Evolutionary conservation across 1,140 invertebrate genomes (phyloP), one percentile per base, ranked within the genome.

Genomic region (Drosophila ficusphila): DNA sequence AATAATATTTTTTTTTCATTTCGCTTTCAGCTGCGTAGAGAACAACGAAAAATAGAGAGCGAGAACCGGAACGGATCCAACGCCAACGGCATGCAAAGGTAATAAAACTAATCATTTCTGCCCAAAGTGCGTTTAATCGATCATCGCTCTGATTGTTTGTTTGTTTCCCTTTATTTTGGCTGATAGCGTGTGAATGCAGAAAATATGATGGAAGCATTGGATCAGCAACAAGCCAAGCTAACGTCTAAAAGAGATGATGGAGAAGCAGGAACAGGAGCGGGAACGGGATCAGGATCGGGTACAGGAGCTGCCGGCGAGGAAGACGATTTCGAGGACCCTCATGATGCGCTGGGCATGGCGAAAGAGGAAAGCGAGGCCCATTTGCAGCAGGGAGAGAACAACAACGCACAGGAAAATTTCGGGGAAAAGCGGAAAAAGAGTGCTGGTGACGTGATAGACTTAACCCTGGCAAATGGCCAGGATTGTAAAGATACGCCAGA

Each of bases 11-110:
- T 58, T 48, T 27, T 8, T 16, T 53, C 27, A 47, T 65, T 79
- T 51, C 21, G 29, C 38, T 58, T 42, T 62, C 41, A 79, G 41
- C 46, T 31, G 42, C 21, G 23, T 18, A 48, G 7, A 41, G 21
- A 52, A 62, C 54, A 19, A 8, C 16, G n/a, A 44, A 44, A 8
- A 23, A 16, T 31, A 33, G 27, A 39, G 23, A 46, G 38, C 44
- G 39, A 56, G 19, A 54, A 60, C 49, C 39, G 33, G 53, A 57
- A 68, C 47, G 44, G 57, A 62, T 56, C 81, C 58, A 53, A 54
- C 39, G 60, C 56, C 71, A 76, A 62, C 73, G 78, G 64, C 78
- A 89, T 89, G 82, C 77, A 81, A 85, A 85, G 81, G 81, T 85
- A 85, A 76, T 54, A 25, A 6, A 64, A 47, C 57, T 38, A 67